These are phyloP conservation scores for Hoplostethus mediterraneus DNA, from an alignment of 2,797 vertebrate genomes.

Conservation along the genomic window DNA sequence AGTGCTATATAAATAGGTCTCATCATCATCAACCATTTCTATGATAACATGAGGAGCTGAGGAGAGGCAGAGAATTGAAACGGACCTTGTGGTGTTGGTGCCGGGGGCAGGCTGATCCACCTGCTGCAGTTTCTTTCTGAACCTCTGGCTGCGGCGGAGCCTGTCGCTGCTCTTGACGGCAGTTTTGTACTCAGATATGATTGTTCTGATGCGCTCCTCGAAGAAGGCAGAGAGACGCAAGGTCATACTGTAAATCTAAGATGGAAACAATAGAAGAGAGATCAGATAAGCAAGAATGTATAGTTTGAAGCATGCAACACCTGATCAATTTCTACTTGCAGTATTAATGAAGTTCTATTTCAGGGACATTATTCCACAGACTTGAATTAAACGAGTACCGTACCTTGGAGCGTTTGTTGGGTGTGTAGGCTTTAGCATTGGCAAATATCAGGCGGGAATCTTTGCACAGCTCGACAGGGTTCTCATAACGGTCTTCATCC, in stretches of 20 bases:
- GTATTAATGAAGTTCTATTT: neutral
- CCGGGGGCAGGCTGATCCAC: conserved; percentile 71
- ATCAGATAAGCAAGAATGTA: neutral
- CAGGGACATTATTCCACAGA: neutral
- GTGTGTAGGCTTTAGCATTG: conserved; percentile 97
- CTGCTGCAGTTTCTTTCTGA: conserved; percentile 86
- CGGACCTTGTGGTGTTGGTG: conserved; percentile 83
- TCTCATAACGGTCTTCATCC: conserved; percentile 92
- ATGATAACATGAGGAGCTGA: neutral
- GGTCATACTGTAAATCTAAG: conserved; percentile 97
- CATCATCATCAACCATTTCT: neutral
- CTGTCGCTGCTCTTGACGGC: conserved; percentile 91
- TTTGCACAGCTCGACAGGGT: conserved; percentile 94
- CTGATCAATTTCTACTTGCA: neutral
- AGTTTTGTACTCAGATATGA: conserved; percentile 93
- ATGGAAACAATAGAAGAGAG: neutral
- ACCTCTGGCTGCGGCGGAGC: conserved; percentile 90
- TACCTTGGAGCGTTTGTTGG: conserved; percentile 98
- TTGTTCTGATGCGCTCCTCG: conserved; percentile 92
- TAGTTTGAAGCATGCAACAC: neutral
- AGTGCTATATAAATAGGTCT: too few species aligned
- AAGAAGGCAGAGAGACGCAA: conserved; percentile 95
- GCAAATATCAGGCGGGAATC: conserved; percentile 95
- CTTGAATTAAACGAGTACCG: neutral
- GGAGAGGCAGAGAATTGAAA: neutral